phyloP scores from a whole-genome alignment of 2,888 invertebrate species.

The Netelia inedita region DNA sequence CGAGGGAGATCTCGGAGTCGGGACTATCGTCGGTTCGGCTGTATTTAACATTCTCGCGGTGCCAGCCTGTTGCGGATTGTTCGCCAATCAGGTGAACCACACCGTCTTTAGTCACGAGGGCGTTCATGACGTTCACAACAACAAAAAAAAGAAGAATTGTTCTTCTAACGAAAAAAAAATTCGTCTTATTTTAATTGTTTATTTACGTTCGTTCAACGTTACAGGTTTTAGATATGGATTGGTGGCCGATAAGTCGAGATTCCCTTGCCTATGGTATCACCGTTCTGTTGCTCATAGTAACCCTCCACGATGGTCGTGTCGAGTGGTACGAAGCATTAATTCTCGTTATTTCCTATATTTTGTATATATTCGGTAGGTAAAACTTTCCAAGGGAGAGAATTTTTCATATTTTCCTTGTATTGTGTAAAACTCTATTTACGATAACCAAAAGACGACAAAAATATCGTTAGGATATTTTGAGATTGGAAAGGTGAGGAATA shows the following conservation, averaged over 20 bases:
- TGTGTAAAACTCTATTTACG: constrained; percentile 55
- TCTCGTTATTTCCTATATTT: constrained; percentile 89
- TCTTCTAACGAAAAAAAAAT: not conserved
- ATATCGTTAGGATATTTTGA: not conserved
- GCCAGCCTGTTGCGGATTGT: constrained; percentile 91
- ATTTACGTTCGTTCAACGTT: constrained; percentile 1
- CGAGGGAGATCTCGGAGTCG: constrained; percentile 93
- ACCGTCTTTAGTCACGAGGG: not conserved
- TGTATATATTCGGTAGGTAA: constrained; percentile 90
- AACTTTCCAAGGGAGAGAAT: constrained; percentile 69
- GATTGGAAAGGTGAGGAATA: constrained; percentile 28
- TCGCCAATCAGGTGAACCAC: constrained; percentile 87
- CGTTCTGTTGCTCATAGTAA: constrained; percentile 89
- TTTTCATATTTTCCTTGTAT: constrained; percentile 35
- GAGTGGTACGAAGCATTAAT: constrained; percentile 92
- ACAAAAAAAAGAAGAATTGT: not conserved
- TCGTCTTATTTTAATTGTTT: not conserved
- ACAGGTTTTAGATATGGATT: constrained; percentile 89
- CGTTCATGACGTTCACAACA: too few species aligned
- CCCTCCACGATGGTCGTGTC: constrained; percentile 90
- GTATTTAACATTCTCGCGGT: constrained; percentile 94
- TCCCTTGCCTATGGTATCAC: constrained; percentile 90
- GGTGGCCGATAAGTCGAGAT: constrained; percentile 93
- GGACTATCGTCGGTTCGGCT: constrained; percentile 93
- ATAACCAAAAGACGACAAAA: not conserved